Conservation (phyloP, 2,113 vertebrate genomes). For the Ascaphus truei region DNA sequence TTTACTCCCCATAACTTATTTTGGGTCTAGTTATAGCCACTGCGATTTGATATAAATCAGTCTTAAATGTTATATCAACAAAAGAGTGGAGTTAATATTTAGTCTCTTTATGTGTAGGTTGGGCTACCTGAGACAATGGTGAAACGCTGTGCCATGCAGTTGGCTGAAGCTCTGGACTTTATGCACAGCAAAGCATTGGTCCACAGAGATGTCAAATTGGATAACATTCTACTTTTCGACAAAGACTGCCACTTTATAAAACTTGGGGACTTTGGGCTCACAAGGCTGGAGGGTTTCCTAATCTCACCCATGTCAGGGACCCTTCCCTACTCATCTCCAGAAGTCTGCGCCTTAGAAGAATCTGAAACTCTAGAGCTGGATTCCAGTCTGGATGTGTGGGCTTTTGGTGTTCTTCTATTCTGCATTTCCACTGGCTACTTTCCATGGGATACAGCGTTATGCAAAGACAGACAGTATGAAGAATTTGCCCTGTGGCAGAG, state of each 20-base stretch:
- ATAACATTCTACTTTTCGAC: conserved; percentile 88
- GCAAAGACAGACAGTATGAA: conserved; percentile 65
- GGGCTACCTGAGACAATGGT: conserved; percentile 71
- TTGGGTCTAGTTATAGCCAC: too few species aligned
- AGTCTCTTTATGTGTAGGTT: conserved; percentile 49
- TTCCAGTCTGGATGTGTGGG: conserved; percentile 80
- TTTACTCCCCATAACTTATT: too few species aligned
- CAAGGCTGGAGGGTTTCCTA: conserved; percentile 60
- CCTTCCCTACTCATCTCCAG: conserved; percentile 78
- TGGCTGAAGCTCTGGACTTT: conserved; percentile 78
- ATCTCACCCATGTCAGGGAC: conserved; percentile 68
- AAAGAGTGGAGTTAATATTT: conserved; percentile 2
- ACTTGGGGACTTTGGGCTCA: conserved; percentile 82
- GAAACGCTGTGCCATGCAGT: conserved; percentile 74
- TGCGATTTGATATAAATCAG: too few species aligned
- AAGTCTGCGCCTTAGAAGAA: conserved; percentile 60
- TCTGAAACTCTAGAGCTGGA: conserved; percentile 67
- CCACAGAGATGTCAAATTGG: conserved; percentile 87
- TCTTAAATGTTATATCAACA: too few species aligned
- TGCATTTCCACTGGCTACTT: conserved; percentile 77
- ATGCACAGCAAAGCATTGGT: conserved; percentile 82
- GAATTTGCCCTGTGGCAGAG: conserved; percentile 74
- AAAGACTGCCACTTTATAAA: conserved; percentile 74
- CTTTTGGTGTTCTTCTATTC: conserved; percentile 78
- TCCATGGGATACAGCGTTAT: conserved; percentile 77